phyloP scores from a whole-genome alignment of 2,113 vertebrate genomes.

The Hippocampus comes region DNA sequence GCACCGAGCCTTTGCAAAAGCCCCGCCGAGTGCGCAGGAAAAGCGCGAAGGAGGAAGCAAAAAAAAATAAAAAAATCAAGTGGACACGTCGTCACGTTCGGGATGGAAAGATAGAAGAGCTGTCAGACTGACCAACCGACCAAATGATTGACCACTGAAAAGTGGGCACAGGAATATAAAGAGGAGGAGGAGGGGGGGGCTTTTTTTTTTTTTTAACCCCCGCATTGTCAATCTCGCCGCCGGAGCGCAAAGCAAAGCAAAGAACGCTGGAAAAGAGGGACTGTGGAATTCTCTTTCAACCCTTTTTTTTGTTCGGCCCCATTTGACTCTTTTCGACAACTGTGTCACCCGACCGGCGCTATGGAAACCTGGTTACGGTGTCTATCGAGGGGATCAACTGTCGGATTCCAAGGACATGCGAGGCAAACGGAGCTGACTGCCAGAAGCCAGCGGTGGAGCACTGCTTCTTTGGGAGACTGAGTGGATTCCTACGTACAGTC shows the following conservation, averaged over 20 bases:
- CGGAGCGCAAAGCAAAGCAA: slow-evolving; percentile 45
- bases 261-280: slow-evolving; percentile 59
- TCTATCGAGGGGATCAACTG: slow-evolving; percentile 69
- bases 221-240: slow-evolving; percentile 24
- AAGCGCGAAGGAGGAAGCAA: slow-evolving; percentile 9
- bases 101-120: slow-evolving; percentile 36
- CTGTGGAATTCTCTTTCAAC: slow-evolving; percentile 66
- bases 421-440: slow-evolving; percentile 64
- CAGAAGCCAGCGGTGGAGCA: slow-evolving; percentile 69
- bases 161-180: slow-evolving; percentile 64
- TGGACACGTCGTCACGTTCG: slow-evolving; percentile 43
- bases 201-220: slow-evolving; percentile 18
- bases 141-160: slow-evolving; percentile 64
- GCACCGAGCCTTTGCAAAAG: slow-evolving; percentile 47
- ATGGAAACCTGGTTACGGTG: slow-evolving; percentile 72
- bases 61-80: slow-evolving; percentile 36
- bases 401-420: slow-evolving; percentile 86
- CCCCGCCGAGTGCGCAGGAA: slow-evolving; percentile 28
- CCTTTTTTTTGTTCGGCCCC: slow-evolving; percentile 46
- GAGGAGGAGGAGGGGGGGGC: slow-evolving; percentile 16
- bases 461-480: slow-evolving; percentile 71
- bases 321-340: slow-evolving; percentile 52
- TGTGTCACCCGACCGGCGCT: slow-evolving; percentile 45
- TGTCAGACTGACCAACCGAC: slow-evolving; percentile 51
- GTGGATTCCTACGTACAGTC: slow-evolving; percentile 76